These are phyloP conservation scores for Penaeus monodon DNA, from an alignment of 2,888 invertebrate species.

Conservation along the genomic window DNA sequence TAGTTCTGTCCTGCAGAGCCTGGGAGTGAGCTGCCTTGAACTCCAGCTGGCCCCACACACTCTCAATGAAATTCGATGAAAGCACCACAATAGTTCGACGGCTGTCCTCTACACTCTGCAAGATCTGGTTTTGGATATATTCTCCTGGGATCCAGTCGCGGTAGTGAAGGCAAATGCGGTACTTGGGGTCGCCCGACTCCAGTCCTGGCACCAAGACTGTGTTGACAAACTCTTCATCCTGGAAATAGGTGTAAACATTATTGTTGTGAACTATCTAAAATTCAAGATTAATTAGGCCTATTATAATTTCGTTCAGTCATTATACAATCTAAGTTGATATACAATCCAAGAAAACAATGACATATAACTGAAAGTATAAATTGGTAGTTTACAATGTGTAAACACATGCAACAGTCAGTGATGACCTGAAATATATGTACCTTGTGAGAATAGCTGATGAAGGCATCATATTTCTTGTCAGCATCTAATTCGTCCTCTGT, in stretches of 20 bases:
- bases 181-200: slow-evolving; percentile 77
- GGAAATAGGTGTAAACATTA: slow-evolving; percentile 3
- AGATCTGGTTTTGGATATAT: slow-evolving; percentile 79
- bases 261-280: too few relatives aligned
- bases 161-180: slow-evolving; percentile 80
- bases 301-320: too few relatives aligned
- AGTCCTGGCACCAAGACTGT: slow-evolving; percentile 78
- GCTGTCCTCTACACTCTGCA: slow-evolving; percentile 79
- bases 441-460: slow-evolving; percentile 83
- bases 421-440: not conserved
- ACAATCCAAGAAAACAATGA: too few relatives aligned
- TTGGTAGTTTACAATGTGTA: too few relatives aligned
- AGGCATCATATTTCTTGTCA: slow-evolving; percentile 80
- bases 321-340: too few relatives aligned
- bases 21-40: slow-evolving; percentile 81
- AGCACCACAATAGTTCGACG: slow-evolving; percentile 80
- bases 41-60: slow-evolving; percentile 82
- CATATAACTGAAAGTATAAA: too few relatives aligned
- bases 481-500: slow-evolving; percentile 77
- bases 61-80: slow-evolving; percentile 80
- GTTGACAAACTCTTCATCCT: slow-evolving; percentile 79
- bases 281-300: too few relatives aligned
- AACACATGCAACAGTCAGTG: too few relatives aligned
- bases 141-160: slow-evolving; percentile 83
- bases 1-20: slow-evolving; percentile 78